Evolutionary conservation across 92 coral and sea anemone genomes (phyloP), one percentile per base, ranked within the genome.

Genomic region (Phenganax marumi): DNA sequence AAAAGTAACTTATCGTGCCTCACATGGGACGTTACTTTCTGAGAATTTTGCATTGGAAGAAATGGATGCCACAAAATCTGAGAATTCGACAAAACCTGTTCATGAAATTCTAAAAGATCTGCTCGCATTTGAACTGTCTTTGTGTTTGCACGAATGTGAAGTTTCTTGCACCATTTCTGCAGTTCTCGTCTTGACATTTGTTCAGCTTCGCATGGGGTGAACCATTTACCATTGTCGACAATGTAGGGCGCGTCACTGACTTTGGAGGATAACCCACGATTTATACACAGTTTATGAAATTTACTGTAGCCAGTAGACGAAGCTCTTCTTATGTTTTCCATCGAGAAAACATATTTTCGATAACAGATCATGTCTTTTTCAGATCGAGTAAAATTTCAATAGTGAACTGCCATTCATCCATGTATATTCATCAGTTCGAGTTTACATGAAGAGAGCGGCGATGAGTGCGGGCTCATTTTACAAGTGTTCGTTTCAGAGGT

Each of bases 61-160:
- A 92, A 96, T 18, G 99, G 99, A 47, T 84, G 88, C 57, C 83
- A 89, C 50, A 96, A 88, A 18, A 96, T 85, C 12, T 97, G 88
- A 12, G 92, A 81, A 49, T 91, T 73, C 5, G 91, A 82, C 55
- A 96, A 46, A 68, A 89, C 84, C 48, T 77, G 78, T 10, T 25
- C 53, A 75, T 96, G 90, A 69, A 92, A 96, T 7, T 79, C 81
- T 74, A 70, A 75, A 21, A 96, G 86, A 63, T 92, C 88, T 48
- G 77, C 73, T 19, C 79, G 46, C n/a, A 96, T 86, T 12, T 83
- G 78, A 13, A 58, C 16, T 7, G 93, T 89, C 83, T 88, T 92
- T 64, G 90, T 87, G 53, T 80, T 89, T 14, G 99, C 99, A 52
- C 89, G 91, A 33, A 96, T 70, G 0, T 93, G 88, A 74, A 91